phyloP scores from a whole-genome alignment of 1,140 invertebrate species.

The Eurosta solidaginis region DNA sequence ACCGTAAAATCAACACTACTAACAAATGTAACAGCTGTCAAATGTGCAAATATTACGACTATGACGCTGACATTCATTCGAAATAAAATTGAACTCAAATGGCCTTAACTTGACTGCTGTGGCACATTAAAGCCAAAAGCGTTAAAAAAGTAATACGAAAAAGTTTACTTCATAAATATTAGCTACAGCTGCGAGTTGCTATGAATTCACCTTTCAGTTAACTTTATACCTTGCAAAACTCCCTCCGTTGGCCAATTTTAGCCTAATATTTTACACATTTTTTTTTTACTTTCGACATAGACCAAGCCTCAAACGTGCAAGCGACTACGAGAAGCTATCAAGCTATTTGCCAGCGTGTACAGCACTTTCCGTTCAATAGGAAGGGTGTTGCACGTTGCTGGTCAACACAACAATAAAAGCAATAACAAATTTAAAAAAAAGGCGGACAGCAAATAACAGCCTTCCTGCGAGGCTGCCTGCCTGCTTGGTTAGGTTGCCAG shows the following conservation, averaged over 20 bases:
- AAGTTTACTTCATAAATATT: not conserved
- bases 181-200: not conserved
- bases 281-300: not conserved
- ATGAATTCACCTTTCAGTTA: not conserved
- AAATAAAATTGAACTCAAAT: not conserved
- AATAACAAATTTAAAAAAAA: not conserved
- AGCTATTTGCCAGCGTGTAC: constrained; percentile 19
- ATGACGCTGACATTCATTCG: not conserved
- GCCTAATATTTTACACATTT: not conserved
- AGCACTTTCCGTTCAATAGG: not conserved
- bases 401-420: not conserved
- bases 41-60: no score
- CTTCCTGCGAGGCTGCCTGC: not conserved
- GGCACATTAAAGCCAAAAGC: not conserved
- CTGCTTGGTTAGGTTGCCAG: no score
- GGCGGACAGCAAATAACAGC: not conserved
- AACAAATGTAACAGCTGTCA: not conserved
- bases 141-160: not conserved
- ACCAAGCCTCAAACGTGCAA: not conserved
- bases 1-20: not conserved
- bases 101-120: not conserved
- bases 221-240: not conserved
- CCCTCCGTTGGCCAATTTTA: not conserved
- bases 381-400: constrained; percentile 12
- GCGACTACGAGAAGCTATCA: not conserved